These are phyloP conservation scores for Corydoras maculifer DNA, from an alignment of 2,113 vertebrate species.

Conservation along the genomic window DNA sequence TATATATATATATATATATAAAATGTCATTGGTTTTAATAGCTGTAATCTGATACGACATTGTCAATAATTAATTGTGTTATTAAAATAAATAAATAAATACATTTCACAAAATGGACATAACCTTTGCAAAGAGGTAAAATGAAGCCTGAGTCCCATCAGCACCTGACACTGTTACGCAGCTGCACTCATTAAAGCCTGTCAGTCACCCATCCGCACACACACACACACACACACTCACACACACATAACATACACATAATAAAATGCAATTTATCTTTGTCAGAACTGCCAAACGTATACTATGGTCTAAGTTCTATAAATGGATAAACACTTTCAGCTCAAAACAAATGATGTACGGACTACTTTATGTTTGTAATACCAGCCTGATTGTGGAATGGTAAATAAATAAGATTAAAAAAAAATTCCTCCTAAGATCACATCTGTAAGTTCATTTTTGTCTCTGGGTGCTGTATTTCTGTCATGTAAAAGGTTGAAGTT, in stretches of 20 bases:
- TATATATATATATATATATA: too few species aligned
- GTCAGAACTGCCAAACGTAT: conserved; percentile 55
- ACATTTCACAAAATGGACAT: conserved; percentile 45
- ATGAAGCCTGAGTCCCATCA: conserved; percentile 59
- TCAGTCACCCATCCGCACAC: conserved; percentile 48
- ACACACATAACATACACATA: conserved; percentile 40
- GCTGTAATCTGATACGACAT: conserved; percentile 35
- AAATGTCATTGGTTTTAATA: too few species aligned
- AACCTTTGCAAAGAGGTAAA: conserved; percentile 60
- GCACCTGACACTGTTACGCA: conserved; percentile 60
- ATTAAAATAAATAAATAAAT: conserved; percentile 42
- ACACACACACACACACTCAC: conserved; percentile 23
- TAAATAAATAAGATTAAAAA: neutral
- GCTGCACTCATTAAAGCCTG: conserved; percentile 64
- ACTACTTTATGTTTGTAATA: conserved; percentile 10
- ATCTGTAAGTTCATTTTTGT: too few species aligned
- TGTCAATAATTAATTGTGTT: conserved; percentile 48
- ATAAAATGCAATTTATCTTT: conserved; percentile 59
- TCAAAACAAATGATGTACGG: conserved; percentile 38
- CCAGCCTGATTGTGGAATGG: neutral
- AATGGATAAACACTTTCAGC: conserved; percentile 38
- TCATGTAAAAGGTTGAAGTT: too few species aligned
- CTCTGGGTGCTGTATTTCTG: too few species aligned
- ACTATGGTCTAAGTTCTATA: conserved; percentile 50
- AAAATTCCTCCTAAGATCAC: too few species aligned